phyloP scores from a whole-genome alignment of 2,113 vertebrate species.

The Bolborhynchus lineola region DNA sequence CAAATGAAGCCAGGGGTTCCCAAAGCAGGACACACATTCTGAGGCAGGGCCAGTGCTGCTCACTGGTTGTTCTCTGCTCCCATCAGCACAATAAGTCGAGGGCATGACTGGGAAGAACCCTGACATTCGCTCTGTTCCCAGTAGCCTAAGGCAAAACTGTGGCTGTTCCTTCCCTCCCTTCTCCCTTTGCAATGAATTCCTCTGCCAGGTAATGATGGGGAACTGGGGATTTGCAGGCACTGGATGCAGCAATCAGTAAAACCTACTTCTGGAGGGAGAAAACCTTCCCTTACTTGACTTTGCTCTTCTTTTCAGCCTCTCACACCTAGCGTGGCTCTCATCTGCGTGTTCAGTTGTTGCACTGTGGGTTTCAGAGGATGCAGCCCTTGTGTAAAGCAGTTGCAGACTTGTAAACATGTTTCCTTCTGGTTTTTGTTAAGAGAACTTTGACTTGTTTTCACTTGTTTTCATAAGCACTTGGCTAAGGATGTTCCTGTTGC shows the following conservation, averaged over 20 bases:
- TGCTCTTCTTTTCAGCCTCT: not conserved
- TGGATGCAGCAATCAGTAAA: not conserved
- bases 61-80: not conserved
- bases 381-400: not conserved
- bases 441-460: not conserved
- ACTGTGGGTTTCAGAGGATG: not conserved
- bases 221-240: not conserved
- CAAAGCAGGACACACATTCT: rapidly evolving
- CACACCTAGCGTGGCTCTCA: not conserved
- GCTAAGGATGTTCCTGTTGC: not conserved
- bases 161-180: not conserved
- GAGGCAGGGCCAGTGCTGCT: not conserved
- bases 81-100: not conserved
- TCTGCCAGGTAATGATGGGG: not conserved
- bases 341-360: not conserved
- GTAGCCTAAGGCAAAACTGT: not conserved
- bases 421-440: not conserved
- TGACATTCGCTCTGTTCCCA: not conserved
- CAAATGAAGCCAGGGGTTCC: not conserved
- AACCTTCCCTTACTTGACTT: not conserved
- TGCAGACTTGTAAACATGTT: not conserved
- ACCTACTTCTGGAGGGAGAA: not conserved
- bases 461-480: not conserved
- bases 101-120: not conserved
- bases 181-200: not conserved